phyloP scores from a whole-genome alignment of 2,797 vertebrate species.

The Alectoris magna region DNA sequence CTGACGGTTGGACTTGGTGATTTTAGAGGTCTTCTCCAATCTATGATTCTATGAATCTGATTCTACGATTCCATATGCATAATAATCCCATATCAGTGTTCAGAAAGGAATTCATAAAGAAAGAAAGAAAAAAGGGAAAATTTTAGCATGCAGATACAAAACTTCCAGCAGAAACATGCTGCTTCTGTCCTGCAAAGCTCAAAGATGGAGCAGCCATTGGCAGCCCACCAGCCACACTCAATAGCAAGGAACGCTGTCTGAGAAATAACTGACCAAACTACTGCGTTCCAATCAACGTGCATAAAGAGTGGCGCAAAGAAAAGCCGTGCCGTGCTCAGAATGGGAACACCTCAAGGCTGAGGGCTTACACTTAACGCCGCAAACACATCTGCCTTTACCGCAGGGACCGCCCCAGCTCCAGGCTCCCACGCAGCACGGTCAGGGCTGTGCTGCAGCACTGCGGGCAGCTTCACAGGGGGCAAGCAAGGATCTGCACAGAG shows the following conservation, averaged over 20 bases:
- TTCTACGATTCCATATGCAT: neutral
- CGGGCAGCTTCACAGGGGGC: neutral
- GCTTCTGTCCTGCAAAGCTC: neutral
- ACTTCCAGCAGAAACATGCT: neutral
- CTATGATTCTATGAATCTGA: too few relatives aligned
- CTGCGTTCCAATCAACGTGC: neutral
- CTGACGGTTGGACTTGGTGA: too few relatives aligned
- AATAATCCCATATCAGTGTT: rapidly evolving
- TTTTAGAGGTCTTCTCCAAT: too few relatives aligned
- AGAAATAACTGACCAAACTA: neutral
- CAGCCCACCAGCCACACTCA: neutral
- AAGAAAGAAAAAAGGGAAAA: neutral
- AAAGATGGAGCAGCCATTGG: neutral
- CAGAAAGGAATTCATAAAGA: neutral
- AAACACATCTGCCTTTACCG: neutral
- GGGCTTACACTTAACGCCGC: neutral
- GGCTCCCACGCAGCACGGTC: rapidly evolving
- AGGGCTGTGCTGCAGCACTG: rapidly evolving
- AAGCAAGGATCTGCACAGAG: neutral
- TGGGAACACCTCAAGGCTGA: neutral
- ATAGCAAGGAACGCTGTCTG: neutral
- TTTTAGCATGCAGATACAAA: neutral
- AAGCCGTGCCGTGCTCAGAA: neutral
- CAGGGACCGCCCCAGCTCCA: rapidly evolving
- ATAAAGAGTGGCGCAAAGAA: neutral